These are phyloP conservation scores for Criorhina ranunculi DNA, from an alignment of 2,888 invertebrate genomes.

Conservation along the genomic window DNA sequence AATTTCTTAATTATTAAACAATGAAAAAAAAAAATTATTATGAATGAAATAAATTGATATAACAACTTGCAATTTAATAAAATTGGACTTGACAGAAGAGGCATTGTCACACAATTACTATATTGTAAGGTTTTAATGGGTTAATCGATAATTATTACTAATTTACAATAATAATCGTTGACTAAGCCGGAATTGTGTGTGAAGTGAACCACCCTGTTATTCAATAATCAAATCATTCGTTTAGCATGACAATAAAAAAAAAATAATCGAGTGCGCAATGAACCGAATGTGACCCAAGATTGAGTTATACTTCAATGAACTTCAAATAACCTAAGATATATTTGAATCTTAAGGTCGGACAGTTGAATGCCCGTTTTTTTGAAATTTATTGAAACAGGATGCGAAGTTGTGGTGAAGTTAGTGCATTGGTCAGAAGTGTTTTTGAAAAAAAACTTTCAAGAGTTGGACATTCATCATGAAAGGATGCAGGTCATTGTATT, in stretches of 20 bases:
- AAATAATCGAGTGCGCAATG: neutral
- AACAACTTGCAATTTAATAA: neutral
- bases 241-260: conserved; percentile 34
- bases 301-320: conserved; percentile 4
- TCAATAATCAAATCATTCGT: conserved; percentile 42
- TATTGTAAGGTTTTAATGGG: neutral
- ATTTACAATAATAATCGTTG: conserved; percentile 6
- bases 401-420: neutral
- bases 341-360: neutral
- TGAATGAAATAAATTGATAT: neutral
- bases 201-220: conserved; percentile 32
- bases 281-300: conserved; percentile 26
- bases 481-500: no score
- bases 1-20: no score
- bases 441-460: no score
- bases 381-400: conserved; percentile 1
- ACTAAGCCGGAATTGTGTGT: neutral
- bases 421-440: no score
- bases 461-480: no score
- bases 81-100: neutral
- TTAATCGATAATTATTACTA: conserved; percentile 28
- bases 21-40: neutral
- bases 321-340: neutral
- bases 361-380: conserved; percentile 19
- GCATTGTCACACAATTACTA: neutral